These are phyloP conservation scores for Glaucidium brasilianum DNA, from an alignment of 2,113 vertebrate species.

Conservation along the genomic window DNA sequence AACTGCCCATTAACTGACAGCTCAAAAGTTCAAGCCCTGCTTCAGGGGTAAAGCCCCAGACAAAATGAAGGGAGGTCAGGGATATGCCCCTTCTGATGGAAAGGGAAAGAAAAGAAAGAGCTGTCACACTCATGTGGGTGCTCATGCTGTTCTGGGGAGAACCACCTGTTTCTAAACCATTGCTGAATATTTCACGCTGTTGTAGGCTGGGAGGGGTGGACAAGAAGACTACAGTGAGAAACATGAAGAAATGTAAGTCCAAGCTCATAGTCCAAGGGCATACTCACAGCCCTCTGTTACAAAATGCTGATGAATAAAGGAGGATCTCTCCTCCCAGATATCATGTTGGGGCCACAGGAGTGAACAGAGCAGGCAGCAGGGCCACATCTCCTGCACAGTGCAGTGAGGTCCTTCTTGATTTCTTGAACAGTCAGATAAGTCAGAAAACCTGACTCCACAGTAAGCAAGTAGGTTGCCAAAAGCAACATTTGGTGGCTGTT, in stretches of 20 bases:
- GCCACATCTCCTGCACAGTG: neutral
- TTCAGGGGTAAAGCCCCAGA: neutral
- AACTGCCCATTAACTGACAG: no score
- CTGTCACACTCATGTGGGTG: neutral
- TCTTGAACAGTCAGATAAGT: neutral
- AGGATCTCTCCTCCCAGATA: neutral
- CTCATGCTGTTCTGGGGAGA: neutral
- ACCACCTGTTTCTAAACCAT: neutral
- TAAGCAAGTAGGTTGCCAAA: neutral
- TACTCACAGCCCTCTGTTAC: neutral
- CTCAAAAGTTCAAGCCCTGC: neutral
- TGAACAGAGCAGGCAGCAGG: neutral
- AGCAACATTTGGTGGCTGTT: neutral
- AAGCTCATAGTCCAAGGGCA: neutral
- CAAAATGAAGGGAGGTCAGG: neutral
- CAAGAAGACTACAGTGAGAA: neutral
- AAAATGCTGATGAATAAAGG: neutral
- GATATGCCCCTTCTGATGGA: neutral
- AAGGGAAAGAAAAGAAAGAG: neutral
- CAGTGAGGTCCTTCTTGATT: neutral
- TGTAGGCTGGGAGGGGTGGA: neutral
- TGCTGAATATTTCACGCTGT: accelerated
- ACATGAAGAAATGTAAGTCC: neutral
- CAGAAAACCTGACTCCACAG: neutral
- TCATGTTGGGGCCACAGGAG: neutral